A percentile compares a stretch with the other conserved stretches of the same genome.
phyloP scores from a whole-genome alignment of 2,888 invertebrate species.

The Zygogramma bicolorata region DNA sequence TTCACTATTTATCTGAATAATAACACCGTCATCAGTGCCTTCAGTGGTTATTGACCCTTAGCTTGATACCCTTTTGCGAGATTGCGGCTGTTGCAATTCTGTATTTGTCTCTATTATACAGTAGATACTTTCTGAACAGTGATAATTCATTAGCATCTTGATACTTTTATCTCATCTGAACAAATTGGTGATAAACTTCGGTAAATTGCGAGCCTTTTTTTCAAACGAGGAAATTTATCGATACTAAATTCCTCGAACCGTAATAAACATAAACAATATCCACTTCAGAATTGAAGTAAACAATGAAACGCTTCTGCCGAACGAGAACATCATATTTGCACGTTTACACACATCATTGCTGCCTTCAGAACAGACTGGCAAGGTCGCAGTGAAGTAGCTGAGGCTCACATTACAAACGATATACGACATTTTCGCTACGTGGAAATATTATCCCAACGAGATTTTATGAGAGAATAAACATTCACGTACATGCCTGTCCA shows the following conservation, averaged over 20 bases:
- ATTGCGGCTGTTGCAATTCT: too few species aligned
- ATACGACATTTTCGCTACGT: constrained; percentile 8
- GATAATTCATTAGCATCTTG: too few species aligned
- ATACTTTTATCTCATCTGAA: too few species aligned
- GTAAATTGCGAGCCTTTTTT: too few species aligned
- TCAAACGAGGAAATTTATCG: neutral
- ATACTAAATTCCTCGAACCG: neutral
- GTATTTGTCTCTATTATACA: too few species aligned
- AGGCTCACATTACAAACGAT: constrained; percentile 20
- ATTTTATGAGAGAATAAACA: constrained; percentile 23
- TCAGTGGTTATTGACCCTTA: too few species aligned
- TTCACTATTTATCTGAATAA: too few species aligned
- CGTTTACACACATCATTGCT: constrained; percentile 10
- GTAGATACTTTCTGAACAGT: too few species aligned
- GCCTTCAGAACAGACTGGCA: constrained; percentile 26
- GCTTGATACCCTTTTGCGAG: too few species aligned
- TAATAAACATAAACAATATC: neutral
- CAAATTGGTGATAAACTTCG: too few species aligned
- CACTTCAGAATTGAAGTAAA: constrained; percentile 3
- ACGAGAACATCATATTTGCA: constrained; percentile 17
- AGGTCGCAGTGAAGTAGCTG: constrained; percentile 25
- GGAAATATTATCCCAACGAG: constrained; percentile 13
- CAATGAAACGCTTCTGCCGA: constrained; percentile 10
- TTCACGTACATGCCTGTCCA: neutral
- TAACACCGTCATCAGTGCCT: too few species aligned